Evolutionary conservation across 2,797 vertebrate genomes (phyloP).

Genomic region (Coendou prehensilis): DNA sequence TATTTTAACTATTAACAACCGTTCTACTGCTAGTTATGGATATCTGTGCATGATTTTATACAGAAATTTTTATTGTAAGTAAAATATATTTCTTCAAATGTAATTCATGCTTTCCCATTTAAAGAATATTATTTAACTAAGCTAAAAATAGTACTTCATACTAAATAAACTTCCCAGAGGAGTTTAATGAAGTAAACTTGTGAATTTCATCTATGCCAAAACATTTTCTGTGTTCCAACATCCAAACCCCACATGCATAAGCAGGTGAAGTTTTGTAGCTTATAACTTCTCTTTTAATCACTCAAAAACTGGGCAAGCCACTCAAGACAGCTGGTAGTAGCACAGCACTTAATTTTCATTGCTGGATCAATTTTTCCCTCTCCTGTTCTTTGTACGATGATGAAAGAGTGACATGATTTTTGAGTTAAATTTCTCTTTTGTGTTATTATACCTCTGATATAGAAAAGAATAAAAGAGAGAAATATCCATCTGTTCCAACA

Average conservation of each 20-base stretch:
- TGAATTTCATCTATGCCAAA: not conserved
- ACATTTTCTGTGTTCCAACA: not conserved
- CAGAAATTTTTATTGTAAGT: not conserved
- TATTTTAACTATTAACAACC: not conserved
- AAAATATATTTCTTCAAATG: not conserved
- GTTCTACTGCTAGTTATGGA: too few species aligned
- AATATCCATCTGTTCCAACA: constrained; percentile 65
- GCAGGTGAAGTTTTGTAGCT: not conserved
- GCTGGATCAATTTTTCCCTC: not conserved
- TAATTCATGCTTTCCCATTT: not conserved
- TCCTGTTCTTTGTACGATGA: not conserved
- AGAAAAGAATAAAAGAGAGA: not conserved
- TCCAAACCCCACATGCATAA: not conserved
- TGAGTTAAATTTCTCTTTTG: constrained; percentile 50
- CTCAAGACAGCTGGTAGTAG: constrained; percentile 56
- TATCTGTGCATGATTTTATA: not conserved
- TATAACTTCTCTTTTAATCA: constrained; percentile 63
- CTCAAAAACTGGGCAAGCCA: constrained; percentile 38
- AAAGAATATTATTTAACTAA: not conserved
- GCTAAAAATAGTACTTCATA: not conserved
- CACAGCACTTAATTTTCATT: constrained; percentile 18
- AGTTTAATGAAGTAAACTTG: constrained; percentile 52
- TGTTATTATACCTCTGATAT: not conserved
- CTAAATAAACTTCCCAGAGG: not conserved
- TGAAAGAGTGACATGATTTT: not conserved